phyloP scores from a whole-genome alignment of 1,140 invertebrate species.

The Aleiodes sp. region DNA sequence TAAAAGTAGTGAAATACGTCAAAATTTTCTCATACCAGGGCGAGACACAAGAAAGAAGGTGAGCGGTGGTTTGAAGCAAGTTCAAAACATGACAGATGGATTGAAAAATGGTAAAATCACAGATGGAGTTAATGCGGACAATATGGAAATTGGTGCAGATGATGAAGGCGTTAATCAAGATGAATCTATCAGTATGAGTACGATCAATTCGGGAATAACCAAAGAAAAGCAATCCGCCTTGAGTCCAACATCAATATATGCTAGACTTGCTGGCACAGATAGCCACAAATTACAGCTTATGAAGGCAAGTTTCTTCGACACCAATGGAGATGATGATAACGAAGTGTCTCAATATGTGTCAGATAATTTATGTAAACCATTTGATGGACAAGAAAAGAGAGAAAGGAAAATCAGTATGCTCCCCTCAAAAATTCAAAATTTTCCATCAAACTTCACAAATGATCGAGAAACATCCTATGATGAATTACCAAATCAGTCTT shows the following conservation, averaged over 20 bases:
- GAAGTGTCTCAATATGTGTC: constrained; percentile 40
- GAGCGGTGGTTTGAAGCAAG: background rate
- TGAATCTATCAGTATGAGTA: background rate
- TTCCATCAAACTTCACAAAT: background rate
- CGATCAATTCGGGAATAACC: background rate
- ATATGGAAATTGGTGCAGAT: background rate
- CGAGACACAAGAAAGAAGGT: background rate
- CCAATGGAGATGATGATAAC: constrained; percentile 54
- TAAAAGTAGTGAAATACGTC: constrained; percentile 38
- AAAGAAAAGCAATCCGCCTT: constrained; percentile 44
- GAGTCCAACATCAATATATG: constrained; percentile 70
- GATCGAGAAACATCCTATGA: too few relatives aligned
- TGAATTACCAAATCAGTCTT: background rate
- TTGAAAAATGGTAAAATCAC: background rate
- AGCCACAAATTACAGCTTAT: constrained; percentile 81
- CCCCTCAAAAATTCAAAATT: background rate
- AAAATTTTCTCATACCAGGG: background rate
- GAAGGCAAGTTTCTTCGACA: constrained; percentile 83
- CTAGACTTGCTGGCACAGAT: constrained; percentile 69
- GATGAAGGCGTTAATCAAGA: background rate
- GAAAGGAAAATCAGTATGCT: background rate
- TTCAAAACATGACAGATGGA: background rate
- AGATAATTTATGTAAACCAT: background rate
- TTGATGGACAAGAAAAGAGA: background rate
- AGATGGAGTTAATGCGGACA: background rate